A percentile compares a stretch with the other conserved stretches of the same genome.
phyloP scores from a whole-genome alignment of 1,140 invertebrate species.

The Drosophila murphyi region DNA sequence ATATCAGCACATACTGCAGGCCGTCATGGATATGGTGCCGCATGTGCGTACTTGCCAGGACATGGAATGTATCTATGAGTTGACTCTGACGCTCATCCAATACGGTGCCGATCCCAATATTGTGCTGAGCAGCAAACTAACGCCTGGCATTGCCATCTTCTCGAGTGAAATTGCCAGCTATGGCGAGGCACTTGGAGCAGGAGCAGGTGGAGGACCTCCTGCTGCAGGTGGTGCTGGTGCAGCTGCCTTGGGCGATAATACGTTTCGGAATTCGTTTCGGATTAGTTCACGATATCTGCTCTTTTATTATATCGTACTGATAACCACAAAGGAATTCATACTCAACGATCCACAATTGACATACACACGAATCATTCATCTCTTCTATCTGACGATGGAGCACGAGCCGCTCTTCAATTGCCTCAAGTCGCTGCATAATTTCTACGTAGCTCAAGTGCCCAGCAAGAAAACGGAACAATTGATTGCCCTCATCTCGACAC shows the following conservation, averaged over 20 bases:
- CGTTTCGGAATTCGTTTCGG: conserved; percentile 87
- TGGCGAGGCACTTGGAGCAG: conserved; percentile 60
- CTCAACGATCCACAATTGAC: conserved; percentile 87
- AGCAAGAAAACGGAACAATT: conserved; percentile 87
- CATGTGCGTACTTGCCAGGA: conserved; percentile 88
- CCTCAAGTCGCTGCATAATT: conserved; percentile 87
- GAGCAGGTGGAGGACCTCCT: conserved; percentile 13
- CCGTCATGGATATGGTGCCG: conserved; percentile 89
- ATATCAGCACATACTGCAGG: conserved; percentile 89
- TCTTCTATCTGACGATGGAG: conserved; percentile 89
- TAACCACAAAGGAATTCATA: conserved; percentile 89
- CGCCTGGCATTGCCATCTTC: conserved; percentile 80
- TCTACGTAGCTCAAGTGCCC: conserved; percentile 88
- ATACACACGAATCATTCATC: conserved; percentile 88
- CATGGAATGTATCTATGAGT: conserved; percentile 89
- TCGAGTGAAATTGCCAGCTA: conserved; percentile 80
- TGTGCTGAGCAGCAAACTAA: conserved; percentile 85
- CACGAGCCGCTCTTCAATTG: conserved; percentile 88
- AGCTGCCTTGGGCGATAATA: conserved; percentile 60
- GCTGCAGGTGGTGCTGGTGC: conserved; percentile 21
- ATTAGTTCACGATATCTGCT: conserved; percentile 87
- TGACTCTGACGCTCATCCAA: conserved; percentile 88
- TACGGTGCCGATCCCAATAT: conserved; percentile 89
- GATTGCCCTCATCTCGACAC: conserved; percentile 86
- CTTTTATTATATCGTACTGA: conserved; percentile 89